These are phyloP conservation scores for Leptinotarsa lineolata DNA, from an alignment of 1,140 invertebrate genomes.

Conservation along the genomic window DNA sequence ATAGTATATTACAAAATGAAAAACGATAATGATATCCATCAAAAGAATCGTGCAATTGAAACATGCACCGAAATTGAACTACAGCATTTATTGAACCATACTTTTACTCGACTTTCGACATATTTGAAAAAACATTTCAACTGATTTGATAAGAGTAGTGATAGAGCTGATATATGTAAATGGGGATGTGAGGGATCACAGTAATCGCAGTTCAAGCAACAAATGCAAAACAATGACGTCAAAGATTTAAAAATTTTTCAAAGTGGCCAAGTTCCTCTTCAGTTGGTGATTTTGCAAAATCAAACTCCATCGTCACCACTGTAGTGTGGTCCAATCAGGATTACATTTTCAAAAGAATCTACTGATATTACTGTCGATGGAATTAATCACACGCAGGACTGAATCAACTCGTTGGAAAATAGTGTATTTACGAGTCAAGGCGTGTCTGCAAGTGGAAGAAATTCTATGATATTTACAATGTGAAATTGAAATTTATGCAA, in stretches of 20 bases:
- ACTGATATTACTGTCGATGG: constrained; percentile 46
- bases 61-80: too few species aligned
- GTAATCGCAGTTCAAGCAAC: constrained; percentile 43
- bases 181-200: constrained; percentile 8
- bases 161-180: not conserved
- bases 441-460: constrained; percentile 34
- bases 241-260: constrained; percentile 48
- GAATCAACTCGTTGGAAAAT: constrained; percentile 23
- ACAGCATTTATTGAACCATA: not conserved
- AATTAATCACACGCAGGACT: constrained; percentile 35
- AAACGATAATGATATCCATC: too few species aligned
- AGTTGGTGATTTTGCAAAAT: constrained; percentile 49
- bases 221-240: constrained; percentile 43
- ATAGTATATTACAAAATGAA: too few species aligned
- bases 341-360: constrained; percentile 47
- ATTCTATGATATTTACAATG: constrained; percentile 52
- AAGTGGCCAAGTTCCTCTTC: constrained; percentile 49
- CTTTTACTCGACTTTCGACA: not conserved
- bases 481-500: constrained; percentile 55
- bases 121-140: not conserved
- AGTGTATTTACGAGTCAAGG: not conserved
- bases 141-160: not conserved
- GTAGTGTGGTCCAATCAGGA: constrained; percentile 48
- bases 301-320: constrained; percentile 47
- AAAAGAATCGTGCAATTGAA: too few species aligned